Evolutionary conservation across 2,797 vertebrate genomes (phyloP).

Genomic region (Champsocephalus gunnari): DNA sequence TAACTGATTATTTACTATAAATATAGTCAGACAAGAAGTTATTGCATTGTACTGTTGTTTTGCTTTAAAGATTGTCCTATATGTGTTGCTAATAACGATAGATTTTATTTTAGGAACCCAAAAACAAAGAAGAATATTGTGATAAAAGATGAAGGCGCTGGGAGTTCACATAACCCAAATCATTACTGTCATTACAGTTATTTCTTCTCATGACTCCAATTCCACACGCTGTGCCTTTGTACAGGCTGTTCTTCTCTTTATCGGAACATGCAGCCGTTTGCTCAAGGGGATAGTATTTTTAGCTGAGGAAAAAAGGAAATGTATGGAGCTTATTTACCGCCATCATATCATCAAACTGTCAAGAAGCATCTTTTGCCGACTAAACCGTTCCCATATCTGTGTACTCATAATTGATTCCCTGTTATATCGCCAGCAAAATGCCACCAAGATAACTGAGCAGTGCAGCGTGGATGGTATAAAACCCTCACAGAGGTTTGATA

Average conservation of each 20-base stretch:
- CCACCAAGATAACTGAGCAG: conserved; percentile 80
- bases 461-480: conserved; percentile 73
- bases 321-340: conserved; percentile 77
- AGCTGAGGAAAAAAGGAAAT: conserved; percentile 54
- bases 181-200: conserved; percentile 60
- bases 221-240: conserved; percentile 63
- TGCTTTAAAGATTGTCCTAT: too few relatives aligned
- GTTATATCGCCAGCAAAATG: conserved; percentile 84
- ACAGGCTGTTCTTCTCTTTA: conserved; percentile 67
- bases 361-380: conserved; percentile 80
- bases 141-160: not conserved
- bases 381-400: conserved; percentile 84
- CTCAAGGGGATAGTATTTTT: conserved; percentile 80
- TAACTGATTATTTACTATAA: not conserved
- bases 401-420: conserved; percentile 87
- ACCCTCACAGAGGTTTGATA: conserved; percentile 80
- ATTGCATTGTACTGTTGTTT: not conserved
- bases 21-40: not conserved
- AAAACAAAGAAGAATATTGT: conserved; percentile 4
- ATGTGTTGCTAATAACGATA: not conserved
- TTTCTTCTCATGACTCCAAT: conserved; percentile 63
- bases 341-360: conserved; percentile 84
- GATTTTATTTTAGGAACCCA: not conserved
- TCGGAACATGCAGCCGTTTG: conserved; percentile 79
- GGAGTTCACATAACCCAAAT: conserved; percentile 49